Conservation (phyloP, 2,113 vertebrate genomes). For the Ibidorhyncha struthersii region DNA sequence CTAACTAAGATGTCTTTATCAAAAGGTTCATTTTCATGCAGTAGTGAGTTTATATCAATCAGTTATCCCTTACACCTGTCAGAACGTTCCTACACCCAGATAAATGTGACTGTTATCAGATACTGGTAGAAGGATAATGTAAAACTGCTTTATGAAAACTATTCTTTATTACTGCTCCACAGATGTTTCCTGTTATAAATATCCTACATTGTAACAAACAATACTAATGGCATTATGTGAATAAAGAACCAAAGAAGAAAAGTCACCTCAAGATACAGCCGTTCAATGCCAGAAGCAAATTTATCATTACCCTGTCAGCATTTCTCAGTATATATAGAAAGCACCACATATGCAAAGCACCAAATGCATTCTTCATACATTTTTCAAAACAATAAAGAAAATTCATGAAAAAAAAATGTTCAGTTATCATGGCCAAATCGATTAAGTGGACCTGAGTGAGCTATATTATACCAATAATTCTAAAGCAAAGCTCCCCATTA, state of each 20-base stretch:
- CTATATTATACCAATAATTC: neutral
- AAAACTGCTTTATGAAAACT: conserved; percentile 71
- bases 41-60: conserved; percentile 87
- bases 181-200: conserved; percentile 85
- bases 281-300: conserved; percentile 73
- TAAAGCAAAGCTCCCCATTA: neutral
- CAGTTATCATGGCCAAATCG: neutral
- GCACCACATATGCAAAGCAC: conserved; percentile 49
- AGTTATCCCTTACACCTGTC: conserved; percentile 87
- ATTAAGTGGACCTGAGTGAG: neutral
- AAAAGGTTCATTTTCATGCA: conserved; percentile 86
- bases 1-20: conserved; percentile 83
- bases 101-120: conserved; percentile 86
- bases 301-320: conserved; percentile 65
- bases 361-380: conserved; percentile 72
- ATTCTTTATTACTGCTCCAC: conserved; percentile 79
- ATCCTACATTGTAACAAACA: conserved; percentile 78
- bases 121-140: conserved; percentile 84
- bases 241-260: conserved; percentile 79
- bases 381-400: conserved; percentile 72
- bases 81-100: conserved; percentile 82
- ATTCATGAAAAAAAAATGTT: conserved; percentile 68
- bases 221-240: conserved; percentile 78
- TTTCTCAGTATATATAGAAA: conserved; percentile 64
- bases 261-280: conserved; percentile 71